Conservation (phyloP, 2,797 vertebrate species). For the Hydrocynus forskahlii region DNA sequence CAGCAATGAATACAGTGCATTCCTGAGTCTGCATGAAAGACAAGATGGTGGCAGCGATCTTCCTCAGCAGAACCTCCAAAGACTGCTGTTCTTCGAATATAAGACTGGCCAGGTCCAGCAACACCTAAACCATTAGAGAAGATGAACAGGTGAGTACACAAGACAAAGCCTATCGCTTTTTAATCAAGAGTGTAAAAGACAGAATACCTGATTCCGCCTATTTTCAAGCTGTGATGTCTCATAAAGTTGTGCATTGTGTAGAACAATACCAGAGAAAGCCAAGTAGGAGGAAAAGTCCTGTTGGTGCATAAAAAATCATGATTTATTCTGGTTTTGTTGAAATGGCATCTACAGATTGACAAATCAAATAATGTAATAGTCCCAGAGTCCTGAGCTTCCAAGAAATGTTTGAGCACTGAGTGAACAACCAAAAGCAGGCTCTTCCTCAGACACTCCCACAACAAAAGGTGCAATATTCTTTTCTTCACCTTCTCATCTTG, state of each 20-base stretch:
- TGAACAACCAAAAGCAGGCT: background rate
- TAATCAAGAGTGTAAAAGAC: background rate
- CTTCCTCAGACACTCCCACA: background rate
- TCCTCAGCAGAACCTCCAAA: slow-evolving; percentile 92
- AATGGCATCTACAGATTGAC: background rate
- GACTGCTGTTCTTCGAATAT: slow-evolving; percentile 98
- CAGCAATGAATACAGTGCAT: slow-evolving; percentile 93
- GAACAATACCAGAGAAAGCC: slow-evolving; percentile 95
- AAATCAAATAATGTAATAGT: background rate
- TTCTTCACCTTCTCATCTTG: slow-evolving; percentile 92
- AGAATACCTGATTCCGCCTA: slow-evolving; percentile 87
- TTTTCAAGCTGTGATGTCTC: slow-evolving; percentile 95
- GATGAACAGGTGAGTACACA: background rate
- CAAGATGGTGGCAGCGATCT: slow-evolving; percentile 93
- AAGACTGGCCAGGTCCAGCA: slow-evolving; percentile 93
- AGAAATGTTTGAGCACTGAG: background rate
- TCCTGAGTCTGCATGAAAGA: slow-evolving; percentile 97
- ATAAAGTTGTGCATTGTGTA: slow-evolving; percentile 95
- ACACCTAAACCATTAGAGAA: slow-evolving; percentile 77
- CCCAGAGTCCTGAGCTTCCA: background rate
- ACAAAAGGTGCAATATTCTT: background rate
- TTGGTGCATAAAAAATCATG: slow-evolving; percentile 2
- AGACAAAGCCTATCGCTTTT: background rate
- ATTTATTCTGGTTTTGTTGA: background rate
- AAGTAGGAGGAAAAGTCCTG: slow-evolving; percentile 94